phyloP scores from a whole-genome alignment of 2,113 vertebrate genomes.

The Ictalurus furcatus region DNA sequence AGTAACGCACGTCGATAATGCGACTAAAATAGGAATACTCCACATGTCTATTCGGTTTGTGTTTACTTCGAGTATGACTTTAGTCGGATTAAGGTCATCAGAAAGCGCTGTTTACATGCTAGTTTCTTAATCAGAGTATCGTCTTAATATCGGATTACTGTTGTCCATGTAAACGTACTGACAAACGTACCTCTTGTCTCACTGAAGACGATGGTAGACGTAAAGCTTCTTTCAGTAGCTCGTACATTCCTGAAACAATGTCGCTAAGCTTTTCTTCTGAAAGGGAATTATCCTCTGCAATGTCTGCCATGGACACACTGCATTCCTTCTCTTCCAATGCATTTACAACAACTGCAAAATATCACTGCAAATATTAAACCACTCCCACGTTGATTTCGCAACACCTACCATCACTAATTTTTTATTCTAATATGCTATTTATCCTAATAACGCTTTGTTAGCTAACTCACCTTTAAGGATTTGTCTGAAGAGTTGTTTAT shows the following conservation, averaged over 20 bases:
- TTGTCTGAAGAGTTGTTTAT: constrained; percentile 15
- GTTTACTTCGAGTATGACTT: too few relatives aligned
- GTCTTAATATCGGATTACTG: too few relatives aligned
- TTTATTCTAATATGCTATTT: not conserved
- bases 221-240: constrained; percentile 77
- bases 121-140: too few relatives aligned
- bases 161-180: too few relatives aligned
- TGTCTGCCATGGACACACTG: constrained; percentile 71
- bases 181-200: constrained; percentile 74
- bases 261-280: constrained; percentile 77
- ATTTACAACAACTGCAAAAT: constrained; percentile 76
- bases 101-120: too few relatives aligned
- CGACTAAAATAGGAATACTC: too few relatives aligned
- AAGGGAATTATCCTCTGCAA: constrained; percentile 69
- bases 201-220: constrained; percentile 75
- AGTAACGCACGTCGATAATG: too few relatives aligned
- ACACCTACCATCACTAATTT: not conserved
- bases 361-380: not conserved
- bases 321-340: constrained; percentile 83
- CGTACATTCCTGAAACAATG: constrained; percentile 79
- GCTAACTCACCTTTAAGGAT: constrained; percentile 2
- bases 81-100: too few relatives aligned
- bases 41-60: too few relatives aligned
- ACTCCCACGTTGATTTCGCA: not conserved
- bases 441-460: not conserved